Conservation (phyloP, 2,113 vertebrate genomes). For the Turdus rufiventris region DNA sequence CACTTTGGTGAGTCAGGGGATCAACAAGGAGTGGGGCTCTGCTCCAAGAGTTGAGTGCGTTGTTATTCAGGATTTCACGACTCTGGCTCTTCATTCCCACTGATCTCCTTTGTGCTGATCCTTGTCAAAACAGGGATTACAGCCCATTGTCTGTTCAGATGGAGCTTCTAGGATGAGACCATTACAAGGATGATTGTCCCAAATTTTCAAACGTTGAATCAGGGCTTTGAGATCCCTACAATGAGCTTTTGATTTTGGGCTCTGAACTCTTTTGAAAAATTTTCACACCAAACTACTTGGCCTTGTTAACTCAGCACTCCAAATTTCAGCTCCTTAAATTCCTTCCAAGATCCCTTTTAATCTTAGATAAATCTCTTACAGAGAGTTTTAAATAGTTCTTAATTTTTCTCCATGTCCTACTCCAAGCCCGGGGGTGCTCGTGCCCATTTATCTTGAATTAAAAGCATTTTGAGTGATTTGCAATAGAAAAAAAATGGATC, state of each 20-base stretch:
- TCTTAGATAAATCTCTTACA: neutral
- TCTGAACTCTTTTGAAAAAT: fast-evolving
- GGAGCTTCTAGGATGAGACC: neutral
- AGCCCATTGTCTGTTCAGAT: neutral
- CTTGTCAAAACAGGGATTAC: neutral
- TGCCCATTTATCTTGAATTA: neutral
- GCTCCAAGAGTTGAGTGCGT: neutral
- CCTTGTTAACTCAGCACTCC: fast-evolving
- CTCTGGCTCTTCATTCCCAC: neutral
- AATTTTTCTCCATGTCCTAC: neutral
- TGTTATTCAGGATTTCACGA: neutral
- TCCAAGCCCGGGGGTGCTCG: neutral
- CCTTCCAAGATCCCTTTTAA: neutral
- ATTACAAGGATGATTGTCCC: neutral
- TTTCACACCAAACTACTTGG: neutral
- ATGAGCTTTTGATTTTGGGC: neutral
- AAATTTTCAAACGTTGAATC: neutral
- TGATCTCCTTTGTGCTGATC: constrained; percentile 3
- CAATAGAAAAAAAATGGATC: neutral
- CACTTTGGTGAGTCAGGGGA: neutral
- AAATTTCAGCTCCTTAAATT: neutral
- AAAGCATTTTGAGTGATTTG: neutral
- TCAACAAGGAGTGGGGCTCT: neutral
- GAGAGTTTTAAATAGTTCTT: neutral
- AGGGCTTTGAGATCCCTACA: neutral